Evolutionary conservation across 2,797 vertebrate species (phyloP), one percentile per base, ranked within the genome.

Genomic region (Rhodeus uyekii): DNA sequence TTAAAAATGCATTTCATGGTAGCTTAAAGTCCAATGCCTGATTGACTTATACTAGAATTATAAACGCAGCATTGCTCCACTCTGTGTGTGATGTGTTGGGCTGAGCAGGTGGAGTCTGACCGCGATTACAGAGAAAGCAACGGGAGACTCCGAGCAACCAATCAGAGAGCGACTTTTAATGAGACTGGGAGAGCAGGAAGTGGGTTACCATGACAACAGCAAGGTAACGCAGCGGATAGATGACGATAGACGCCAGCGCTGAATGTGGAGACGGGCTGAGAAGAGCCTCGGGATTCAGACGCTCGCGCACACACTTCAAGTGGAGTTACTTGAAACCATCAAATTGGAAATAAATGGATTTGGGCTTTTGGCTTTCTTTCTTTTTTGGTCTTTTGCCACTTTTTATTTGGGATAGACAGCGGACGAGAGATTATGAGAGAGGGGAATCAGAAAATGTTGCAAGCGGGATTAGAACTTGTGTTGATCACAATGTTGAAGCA

Each of bases 161-260:
- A 87, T 87, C 85, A 76, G 50, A 76, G 55, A 29, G 36, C 24
- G 24, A 78, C 34, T 82, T 77, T 67, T 77, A 72, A 61, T 75
- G 24, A 8, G 55, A 68, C 27, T 79, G 32, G 53, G 69, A 16
- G 48, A 14, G 64, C 48, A 55, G 74, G 34, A 86, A 79, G 78
- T 63, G 16, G n/a, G 84, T 88, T 87, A 39, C 87, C 82, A 82
- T 84, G 81, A 81, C 80, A 86, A 87, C 83, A 71, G 50, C 19
- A 68, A 83, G 80, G 82, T 77, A 83, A 73, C 38, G 61, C 38
- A 67, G 75, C 72, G 48, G 69, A 42, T 48, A 75, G 71, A 75
- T 34, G 50, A 72, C 48, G 58, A 29, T 22, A 61, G 79, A 67
- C 69, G 81, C 72, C n/a, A n/a, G n/a, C n/a, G n/a, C n/a, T n/a